phyloP scores from a whole-genome alignment of 1,140 invertebrate genomes.

The Musca domestica region DNA sequence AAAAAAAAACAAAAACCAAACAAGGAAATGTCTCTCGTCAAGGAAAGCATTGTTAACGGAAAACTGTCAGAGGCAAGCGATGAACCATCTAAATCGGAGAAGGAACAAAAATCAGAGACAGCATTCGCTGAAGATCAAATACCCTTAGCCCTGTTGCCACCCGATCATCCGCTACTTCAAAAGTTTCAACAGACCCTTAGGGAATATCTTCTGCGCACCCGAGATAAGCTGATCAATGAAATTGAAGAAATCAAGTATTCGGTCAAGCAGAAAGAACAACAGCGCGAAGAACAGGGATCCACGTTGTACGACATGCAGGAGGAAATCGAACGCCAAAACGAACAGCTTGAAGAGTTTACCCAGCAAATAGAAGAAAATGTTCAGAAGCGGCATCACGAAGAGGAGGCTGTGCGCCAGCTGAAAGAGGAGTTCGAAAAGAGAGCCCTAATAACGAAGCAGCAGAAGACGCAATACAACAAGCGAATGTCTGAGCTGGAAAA shows the following conservation, averaged over 20 bases:
- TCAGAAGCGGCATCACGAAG: slow-evolving; percentile 51
- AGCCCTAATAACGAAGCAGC: slow-evolving; percentile 45
- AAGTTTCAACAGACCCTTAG: slow-evolving; percentile 64
- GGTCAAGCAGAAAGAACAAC: slow-evolving; percentile 53
- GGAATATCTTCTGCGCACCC: slow-evolving; percentile 59
- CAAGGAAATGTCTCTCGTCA: too few species aligned
- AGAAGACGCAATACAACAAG: slow-evolving; percentile 51
- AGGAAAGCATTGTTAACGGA: too few species aligned
- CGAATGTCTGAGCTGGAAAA: slow-evolving; percentile 54
- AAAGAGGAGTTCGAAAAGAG: slow-evolving; percentile 53
- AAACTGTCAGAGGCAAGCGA: background rate
- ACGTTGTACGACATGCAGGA: slow-evolving; percentile 57
- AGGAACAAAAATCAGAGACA: background rate
- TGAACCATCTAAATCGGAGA: background rate
- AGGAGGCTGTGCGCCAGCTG: slow-evolving; percentile 39
- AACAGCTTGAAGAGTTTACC: slow-evolving; percentile 56
- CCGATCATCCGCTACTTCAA: slow-evolving; percentile 65
- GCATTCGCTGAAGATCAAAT: background rate
- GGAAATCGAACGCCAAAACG: slow-evolving; percentile 57
- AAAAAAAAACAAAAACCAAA: too few species aligned
- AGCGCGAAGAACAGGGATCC: slow-evolving; percentile 54
- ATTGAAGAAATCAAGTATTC: slow-evolving; percentile 56
- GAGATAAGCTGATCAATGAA: slow-evolving; percentile 59
- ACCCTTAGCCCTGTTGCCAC: slow-evolving; percentile 37
- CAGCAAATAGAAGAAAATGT: slow-evolving; percentile 52